These are phyloP conservation scores for Castor canadensis DNA, from an alignment of 2,113 vertebrate species.

Conservation along the genomic window DNA sequence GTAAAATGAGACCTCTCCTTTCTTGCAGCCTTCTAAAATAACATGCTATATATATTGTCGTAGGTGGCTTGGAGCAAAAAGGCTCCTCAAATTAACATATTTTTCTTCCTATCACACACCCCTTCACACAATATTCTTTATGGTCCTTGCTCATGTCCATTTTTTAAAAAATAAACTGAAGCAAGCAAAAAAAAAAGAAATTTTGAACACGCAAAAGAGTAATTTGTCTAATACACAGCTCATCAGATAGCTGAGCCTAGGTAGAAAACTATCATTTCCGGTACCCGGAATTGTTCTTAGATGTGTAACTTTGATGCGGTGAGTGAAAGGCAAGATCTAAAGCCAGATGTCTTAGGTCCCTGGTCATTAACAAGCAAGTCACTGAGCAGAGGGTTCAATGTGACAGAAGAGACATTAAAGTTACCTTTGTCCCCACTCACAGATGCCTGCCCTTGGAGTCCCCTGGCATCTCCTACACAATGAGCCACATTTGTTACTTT, in stretches of 20 bases:
- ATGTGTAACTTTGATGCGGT: neutral
- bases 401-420: neutral
- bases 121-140: neutral
- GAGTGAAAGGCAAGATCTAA: neutral
- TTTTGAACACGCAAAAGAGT: neutral
- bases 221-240: neutral
- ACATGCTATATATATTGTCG: too few species aligned
- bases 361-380: neutral
- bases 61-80: neutral
- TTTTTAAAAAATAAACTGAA: conserved; percentile 15
- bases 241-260: neutral
- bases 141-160: neutral
- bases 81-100: neutral
- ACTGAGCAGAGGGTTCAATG: neutral
- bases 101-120: neutral
- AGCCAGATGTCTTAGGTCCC: neutral
- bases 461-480: neutral
- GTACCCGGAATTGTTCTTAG: neutral
- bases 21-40: neutral
- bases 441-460: neutral
- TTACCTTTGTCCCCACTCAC: neutral
- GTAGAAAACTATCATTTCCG: neutral
- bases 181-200: neutral
- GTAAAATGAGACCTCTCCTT: neutral
- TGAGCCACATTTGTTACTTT: neutral